Conservation (phyloP, 2,113 vertebrate genomes). For the Planiliza haematocheilus region DNA sequence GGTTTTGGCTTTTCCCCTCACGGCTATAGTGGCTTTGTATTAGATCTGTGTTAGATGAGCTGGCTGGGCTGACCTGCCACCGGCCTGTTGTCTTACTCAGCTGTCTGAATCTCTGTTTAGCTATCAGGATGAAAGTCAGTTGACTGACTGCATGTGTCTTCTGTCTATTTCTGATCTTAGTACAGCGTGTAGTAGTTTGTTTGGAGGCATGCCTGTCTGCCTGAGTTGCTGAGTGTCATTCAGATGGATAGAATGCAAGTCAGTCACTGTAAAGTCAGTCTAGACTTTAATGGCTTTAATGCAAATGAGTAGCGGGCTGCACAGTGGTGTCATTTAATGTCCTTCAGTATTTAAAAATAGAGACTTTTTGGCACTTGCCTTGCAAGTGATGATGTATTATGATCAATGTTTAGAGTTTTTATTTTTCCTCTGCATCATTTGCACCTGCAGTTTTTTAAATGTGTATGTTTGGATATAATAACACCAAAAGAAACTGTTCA, state of each 20-base stretch:
- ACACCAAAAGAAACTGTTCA: too few species aligned
- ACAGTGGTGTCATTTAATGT: slow-evolving; percentile 1
- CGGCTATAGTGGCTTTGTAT: slow-evolving; percentile 34
- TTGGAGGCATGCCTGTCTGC: slow-evolving; percentile 19
- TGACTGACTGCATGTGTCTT: slow-evolving; percentile 32
- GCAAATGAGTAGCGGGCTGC: background rate
- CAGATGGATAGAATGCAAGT: slow-evolving; percentile 4
- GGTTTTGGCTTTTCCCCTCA: slow-evolving; percentile 6
- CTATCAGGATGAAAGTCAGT: slow-evolving; percentile 28
- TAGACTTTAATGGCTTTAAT: background rate
- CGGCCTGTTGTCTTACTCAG: slow-evolving; percentile 35
- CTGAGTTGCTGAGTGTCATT: slow-evolving; percentile 4
- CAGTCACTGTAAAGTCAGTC: background rate
- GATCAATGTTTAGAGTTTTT: background rate
- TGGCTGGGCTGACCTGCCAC: slow-evolving; percentile 21
- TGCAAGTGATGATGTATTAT: slow-evolving; percentile 1
- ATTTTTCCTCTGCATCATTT: background rate
- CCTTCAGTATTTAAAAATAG: background rate
- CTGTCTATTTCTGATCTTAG: slow-evolving; percentile 23
- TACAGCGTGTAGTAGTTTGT: slow-evolving; percentile 2
- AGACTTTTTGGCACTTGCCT: background rate
- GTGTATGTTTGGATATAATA: too few species aligned
- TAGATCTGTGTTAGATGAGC: slow-evolving; percentile 40
- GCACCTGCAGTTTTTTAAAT: too few species aligned
- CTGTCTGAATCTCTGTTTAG: slow-evolving; percentile 30